Percentiles rank a stretch among this genome's conserved stretches.
Conservation (phyloP, 2,888 invertebrate genomes). For the Ophion slaviceki region DNA sequence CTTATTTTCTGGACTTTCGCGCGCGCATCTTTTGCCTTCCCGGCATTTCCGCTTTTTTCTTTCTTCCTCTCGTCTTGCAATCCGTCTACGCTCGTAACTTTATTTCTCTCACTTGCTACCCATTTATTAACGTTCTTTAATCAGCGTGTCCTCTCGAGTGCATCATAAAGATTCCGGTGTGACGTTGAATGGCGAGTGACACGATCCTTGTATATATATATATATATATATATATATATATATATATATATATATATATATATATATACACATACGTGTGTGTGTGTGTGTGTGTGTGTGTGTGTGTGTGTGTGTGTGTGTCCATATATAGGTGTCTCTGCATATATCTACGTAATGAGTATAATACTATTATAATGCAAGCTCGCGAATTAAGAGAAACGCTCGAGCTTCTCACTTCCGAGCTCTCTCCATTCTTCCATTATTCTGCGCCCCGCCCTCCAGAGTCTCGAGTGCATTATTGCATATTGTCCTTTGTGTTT, state of each 20-base stretch:
- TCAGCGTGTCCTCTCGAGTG: constrained; percentile 63
- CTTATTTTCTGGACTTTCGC: constrained; percentile 42
- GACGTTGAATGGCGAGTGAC: constrained; percentile 3
- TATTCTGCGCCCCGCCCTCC: constrained; percentile 10
- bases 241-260: constrained; percentile 14
- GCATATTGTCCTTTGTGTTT: constrained; percentile 32
- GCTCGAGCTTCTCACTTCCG: constrained; percentile 50
- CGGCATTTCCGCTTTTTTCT: constrained; percentile 28
- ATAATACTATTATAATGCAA: constrained; percentile 46
- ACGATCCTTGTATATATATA: background rate
- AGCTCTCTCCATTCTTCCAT: constrained; percentile 36
- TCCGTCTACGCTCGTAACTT: constrained; percentile 1
- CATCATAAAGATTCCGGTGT: constrained; percentile 64
- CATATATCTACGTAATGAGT: constrained; percentile 17
- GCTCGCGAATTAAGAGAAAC: constrained; percentile 61
- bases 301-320: too few relatives aligned
- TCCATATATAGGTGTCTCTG: constrained; percentile 8
- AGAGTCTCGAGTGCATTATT: constrained; percentile 35
- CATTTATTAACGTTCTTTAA: constrained; percentile 67
- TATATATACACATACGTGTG: too few relatives aligned
- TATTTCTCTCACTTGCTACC: constrained; percentile 31
- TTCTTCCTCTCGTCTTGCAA: constrained; percentile 24
- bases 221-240: constrained; percentile 11
- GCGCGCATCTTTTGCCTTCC: constrained; percentile 47
- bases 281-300: too few relatives aligned